phyloP scores from a whole-genome alignment of 1,140 invertebrate genomes.

The Harlomillsia oculata region DNA sequence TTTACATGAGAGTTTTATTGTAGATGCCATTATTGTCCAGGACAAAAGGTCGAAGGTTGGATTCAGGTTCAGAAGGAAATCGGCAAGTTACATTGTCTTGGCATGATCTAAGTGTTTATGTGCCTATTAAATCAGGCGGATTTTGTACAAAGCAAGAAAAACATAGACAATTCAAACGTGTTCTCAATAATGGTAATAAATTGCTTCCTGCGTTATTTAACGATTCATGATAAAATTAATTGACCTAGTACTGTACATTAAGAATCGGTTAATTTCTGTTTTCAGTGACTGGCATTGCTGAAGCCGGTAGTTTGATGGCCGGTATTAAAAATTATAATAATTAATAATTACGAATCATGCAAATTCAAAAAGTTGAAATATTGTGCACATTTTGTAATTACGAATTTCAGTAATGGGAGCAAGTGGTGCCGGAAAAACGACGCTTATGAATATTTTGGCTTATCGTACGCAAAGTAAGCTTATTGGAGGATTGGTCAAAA shows the following conservation, averaged over 20 bases:
- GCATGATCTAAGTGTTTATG: conserved; percentile 56
- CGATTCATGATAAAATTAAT: conserved; percentile 31
- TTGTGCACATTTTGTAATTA: background rate
- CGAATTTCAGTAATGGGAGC: conserved; percentile 19
- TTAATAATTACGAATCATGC: conserved; percentile 36
- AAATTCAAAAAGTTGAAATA: background rate
- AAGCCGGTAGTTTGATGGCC: conserved; percentile 42
- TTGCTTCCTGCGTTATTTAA: background rate
- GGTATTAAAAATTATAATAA: conserved; percentile 43
- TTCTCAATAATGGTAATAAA: conserved; percentile 56
- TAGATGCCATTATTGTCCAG: too few species aligned
- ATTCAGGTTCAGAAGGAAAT: too few species aligned
- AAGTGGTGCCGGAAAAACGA: conserved; percentile 44
- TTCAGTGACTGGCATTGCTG: conserved; percentile 41
- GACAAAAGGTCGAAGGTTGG: too few species aligned
- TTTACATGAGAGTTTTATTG: too few species aligned
- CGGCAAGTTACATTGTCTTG: conserved; percentile 26
- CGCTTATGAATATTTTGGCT: conserved; percentile 54
- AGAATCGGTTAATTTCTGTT: background rate
- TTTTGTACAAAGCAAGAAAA: conserved; percentile 26
- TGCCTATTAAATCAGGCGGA: conserved; percentile 44
- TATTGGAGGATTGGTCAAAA: background rate
- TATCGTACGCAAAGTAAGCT: conserved; percentile 38
- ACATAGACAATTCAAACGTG: conserved; percentile 47
- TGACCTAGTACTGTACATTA: background rate